Evolutionary conservation across 1,140 invertebrate genomes (phyloP).

Genomic region (Nasonia longicornis): DNA sequence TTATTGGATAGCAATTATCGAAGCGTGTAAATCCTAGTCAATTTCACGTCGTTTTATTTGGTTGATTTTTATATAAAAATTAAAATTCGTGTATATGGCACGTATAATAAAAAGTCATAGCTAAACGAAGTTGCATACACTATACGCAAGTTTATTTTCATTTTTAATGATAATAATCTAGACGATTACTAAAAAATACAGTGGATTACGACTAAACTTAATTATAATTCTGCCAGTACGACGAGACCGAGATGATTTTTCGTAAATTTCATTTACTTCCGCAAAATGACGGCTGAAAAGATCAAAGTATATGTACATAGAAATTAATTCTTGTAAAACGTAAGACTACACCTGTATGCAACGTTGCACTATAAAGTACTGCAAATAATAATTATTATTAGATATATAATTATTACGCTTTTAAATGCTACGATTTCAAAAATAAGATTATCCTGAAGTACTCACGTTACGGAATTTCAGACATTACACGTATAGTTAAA

Average conservation of each 20-base stretch:
- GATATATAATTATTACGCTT: too few relatives aligned
- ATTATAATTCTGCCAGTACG: not conserved
- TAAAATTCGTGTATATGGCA: constrained; percentile 10
- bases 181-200: not conserved
- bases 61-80: constrained; percentile 9
- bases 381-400: too few relatives aligned
- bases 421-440: too few relatives aligned
- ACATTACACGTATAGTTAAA: too few relatives aligned
- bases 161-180: not conserved
- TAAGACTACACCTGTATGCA: not conserved
- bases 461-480: too few relatives aligned
- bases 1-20: not conserved
- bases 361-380: not conserved
- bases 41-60: not conserved
- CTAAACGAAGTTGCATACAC: not conserved
- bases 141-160: not conserved
- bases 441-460: too few relatives aligned
- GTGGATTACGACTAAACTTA: not conserved
- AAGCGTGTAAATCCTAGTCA: not conserved
- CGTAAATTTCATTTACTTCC: not conserved
- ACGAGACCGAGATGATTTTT: not conserved
- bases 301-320: too few relatives aligned
- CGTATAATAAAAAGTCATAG: not conserved
- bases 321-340: too few relatives aligned
- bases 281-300: not conserved